These are phyloP conservation scores for Halictus rubicundus DNA, from an alignment of 1,140 invertebrate genomes.

Conservation along the genomic window DNA sequence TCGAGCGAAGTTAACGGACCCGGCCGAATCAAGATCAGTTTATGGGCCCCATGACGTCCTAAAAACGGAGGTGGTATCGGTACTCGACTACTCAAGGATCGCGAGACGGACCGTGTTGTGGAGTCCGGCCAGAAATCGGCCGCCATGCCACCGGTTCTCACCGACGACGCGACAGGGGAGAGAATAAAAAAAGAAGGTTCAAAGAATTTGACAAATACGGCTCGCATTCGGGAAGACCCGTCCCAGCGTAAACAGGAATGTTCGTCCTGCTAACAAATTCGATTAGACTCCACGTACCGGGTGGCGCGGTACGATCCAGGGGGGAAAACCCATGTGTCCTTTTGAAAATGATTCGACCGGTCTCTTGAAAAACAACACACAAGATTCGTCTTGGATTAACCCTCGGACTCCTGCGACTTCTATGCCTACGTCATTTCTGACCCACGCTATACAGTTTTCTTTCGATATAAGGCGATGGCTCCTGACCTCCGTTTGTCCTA, in stretches of 20 bases:
- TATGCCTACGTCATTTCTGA: too few relatives aligned
- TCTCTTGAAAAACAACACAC: too few relatives aligned
- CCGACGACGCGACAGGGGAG: background rate
- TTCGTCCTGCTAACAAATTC: background rate
- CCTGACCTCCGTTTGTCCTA: too few relatives aligned
- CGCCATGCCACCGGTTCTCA: background rate
- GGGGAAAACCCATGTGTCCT: background rate
- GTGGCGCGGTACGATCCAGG: background rate
- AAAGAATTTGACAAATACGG: conserved; percentile 3
- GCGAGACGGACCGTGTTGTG: background rate
- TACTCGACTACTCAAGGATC: background rate
- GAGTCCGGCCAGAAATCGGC: background rate
- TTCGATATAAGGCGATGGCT: too few relatives aligned
- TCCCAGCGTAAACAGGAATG: background rate
- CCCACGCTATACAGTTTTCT: too few relatives aligned
- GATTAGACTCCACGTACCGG: background rate
- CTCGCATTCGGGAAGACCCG: background rate
- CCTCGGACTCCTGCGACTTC: too few relatives aligned
- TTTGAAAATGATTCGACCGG: background rate
- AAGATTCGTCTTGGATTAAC: too few relatives aligned
- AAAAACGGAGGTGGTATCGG: conserved; percentile 1
- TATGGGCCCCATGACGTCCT: background rate
- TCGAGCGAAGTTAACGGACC: conserved; percentile 11
- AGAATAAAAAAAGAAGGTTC: background rate
- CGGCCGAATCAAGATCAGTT: conserved; percentile 12